These are phyloP conservation scores for Ciconia nigra DNA, from an alignment of 2,797 vertebrate species.

Conservation along the genomic window DNA sequence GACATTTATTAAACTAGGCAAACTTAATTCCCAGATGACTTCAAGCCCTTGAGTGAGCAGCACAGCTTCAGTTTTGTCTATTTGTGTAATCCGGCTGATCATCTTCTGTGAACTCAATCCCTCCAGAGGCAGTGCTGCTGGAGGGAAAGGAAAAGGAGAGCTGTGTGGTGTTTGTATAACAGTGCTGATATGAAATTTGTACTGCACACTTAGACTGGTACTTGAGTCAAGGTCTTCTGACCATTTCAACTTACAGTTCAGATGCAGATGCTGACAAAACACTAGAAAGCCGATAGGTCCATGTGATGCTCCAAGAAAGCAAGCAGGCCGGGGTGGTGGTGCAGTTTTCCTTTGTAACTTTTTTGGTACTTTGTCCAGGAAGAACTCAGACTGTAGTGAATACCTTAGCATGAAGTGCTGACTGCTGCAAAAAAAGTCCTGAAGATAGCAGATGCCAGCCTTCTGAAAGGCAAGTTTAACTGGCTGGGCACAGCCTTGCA, in stretches of 20 bases:
- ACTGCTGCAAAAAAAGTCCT: not conserved
- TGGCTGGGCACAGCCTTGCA: not conserved
- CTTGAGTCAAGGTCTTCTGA: not conserved
- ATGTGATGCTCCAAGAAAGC: not conserved
- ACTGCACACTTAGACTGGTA: fast-evolving
- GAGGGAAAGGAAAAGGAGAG: not conserved
- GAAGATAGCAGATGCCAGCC: not conserved
- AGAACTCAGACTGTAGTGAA: not conserved
- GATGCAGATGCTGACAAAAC: not conserved
- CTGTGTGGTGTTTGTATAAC: fast-evolving
- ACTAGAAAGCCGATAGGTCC: not conserved
- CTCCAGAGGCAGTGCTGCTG: not conserved
- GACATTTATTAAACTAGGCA: not conserved
- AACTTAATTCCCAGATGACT: not conserved
- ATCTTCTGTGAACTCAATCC: not conserved
- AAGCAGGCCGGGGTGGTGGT: not conserved
- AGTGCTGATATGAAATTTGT: not conserved
- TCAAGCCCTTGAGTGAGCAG: not conserved
- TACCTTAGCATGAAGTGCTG: not conserved
- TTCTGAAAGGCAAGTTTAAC: not conserved
- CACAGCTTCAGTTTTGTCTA: not conserved
- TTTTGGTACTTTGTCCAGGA: not conserved
- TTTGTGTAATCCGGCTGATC: not conserved
- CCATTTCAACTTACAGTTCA: not conserved
- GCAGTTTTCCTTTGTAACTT: not conserved